These are phyloP conservation scores for Leptopilina clavipes DNA, from an alignment of 1,140 invertebrate species.

Conservation along the genomic window DNA sequence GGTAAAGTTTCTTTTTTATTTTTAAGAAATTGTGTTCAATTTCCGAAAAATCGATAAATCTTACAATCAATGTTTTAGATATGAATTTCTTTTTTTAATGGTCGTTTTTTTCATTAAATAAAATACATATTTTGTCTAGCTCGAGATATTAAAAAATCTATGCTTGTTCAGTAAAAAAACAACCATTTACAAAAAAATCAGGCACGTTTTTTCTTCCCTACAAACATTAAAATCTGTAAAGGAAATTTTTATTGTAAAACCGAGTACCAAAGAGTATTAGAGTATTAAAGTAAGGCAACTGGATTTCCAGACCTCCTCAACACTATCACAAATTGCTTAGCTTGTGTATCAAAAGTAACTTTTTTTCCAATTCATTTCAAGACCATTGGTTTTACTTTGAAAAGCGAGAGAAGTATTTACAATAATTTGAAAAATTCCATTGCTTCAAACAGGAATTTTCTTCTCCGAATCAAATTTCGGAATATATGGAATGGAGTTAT, in stretches of 20 bases:
- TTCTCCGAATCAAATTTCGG: slow-evolving; percentile 4
- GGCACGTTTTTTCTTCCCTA: slow-evolving; percentile 30
- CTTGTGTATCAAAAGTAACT: slow-evolving; percentile 17
- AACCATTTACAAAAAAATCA: slow-evolving; percentile 36
- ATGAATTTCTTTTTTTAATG: slow-evolving; percentile 34
- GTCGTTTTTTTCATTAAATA: slow-evolving; percentile 16
- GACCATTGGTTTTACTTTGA: slow-evolving; percentile 1
- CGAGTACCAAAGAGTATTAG: slow-evolving; percentile 63
- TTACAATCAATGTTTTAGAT: slow-evolving; percentile 36
- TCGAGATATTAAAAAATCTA: background rate
- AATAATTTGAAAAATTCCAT: slow-evolving; percentile 5
- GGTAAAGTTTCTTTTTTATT: background rate
- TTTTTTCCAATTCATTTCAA: background rate
- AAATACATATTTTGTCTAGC: slow-evolving; percentile 20
- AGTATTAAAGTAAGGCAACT: slow-evolving; percentile 67
- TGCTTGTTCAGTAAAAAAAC: slow-evolving; percentile 17
- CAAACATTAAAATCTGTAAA: slow-evolving; percentile 46
- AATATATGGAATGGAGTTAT: slow-evolving; percentile 25
- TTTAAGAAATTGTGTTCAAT: background rate
- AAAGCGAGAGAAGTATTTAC: slow-evolving; percentile 20
- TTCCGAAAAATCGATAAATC: slow-evolving; percentile 31
- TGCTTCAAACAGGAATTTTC: background rate
- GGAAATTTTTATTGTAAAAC: slow-evolving; percentile 61
- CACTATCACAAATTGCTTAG: slow-evolving; percentile 63
- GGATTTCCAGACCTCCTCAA: slow-evolving; percentile 57